These are phyloP conservation scores for Thymallus thymallus DNA, from an alignment of 2,113 vertebrate genomes.

Conservation along the genomic window DNA sequence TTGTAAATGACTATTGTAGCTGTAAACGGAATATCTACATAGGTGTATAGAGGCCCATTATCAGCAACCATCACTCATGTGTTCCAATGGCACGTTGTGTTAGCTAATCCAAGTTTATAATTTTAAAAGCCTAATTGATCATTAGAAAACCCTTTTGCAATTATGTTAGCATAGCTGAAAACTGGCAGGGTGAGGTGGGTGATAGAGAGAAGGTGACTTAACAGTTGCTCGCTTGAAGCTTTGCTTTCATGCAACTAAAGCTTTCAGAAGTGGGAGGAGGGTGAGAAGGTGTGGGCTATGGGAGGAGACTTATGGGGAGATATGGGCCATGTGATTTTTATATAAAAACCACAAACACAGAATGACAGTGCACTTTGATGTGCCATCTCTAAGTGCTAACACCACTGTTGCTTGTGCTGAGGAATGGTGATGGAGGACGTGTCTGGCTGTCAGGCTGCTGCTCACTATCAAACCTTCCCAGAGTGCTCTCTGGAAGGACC, in stretches of 20 bases:
- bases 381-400: too few relatives aligned
- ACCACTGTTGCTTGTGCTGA: constrained; percentile 31
- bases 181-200: not conserved
- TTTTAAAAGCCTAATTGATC: too few relatives aligned
- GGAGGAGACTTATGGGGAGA: constrained; percentile 37
- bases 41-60: too few relatives aligned
- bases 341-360: constrained; percentile 31
- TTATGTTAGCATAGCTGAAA: too few relatives aligned
- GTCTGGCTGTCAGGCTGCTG: constrained; percentile 40
- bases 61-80: too few relatives aligned
- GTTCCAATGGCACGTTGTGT: too few relatives aligned
- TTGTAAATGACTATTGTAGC: too few relatives aligned
- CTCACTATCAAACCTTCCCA: constrained; percentile 49
- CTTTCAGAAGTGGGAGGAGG: too few relatives aligned
- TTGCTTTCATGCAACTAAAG: constrained; percentile 55
- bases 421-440: constrained; percentile 30
- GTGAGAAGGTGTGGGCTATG: constrained; percentile 15
- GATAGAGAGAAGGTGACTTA: constrained; percentile 33
- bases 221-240: constrained; percentile 55
- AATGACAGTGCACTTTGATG: constrained; percentile 16
- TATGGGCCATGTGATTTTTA: not conserved
- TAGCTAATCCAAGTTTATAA: too few relatives aligned
- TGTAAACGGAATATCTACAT: too few relatives aligned
- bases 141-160: too few relatives aligned
- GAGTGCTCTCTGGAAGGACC: constrained; percentile 26